A percentile compares a stretch with the other conserved stretches of the same genome.
Evolutionary conservation across 2,113 vertebrate genomes (phyloP).

Genomic region (Callorhinus ursinus): DNA sequence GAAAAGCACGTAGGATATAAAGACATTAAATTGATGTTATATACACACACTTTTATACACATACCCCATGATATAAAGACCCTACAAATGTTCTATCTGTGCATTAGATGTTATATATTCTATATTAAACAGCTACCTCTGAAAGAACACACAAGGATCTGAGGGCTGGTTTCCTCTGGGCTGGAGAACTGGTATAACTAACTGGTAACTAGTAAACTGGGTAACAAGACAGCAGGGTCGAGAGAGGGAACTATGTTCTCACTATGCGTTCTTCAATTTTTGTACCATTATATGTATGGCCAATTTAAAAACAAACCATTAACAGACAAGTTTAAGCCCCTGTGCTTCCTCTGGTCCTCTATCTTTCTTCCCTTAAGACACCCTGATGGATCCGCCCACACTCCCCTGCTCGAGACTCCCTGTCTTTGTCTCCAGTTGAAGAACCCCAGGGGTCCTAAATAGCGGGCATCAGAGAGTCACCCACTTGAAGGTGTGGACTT

Average conservation of each 20-base stretch:
- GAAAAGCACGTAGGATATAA: neutral
- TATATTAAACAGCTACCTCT: neutral
- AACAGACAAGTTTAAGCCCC: neutral
- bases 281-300: neutral
- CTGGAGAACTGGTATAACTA: neutral
- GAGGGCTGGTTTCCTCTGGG: neutral
- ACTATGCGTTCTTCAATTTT: neutral
- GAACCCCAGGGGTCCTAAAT: neutral
- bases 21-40: neutral
- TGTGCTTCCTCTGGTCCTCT: neutral
- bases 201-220: neutral
- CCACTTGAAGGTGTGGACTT: neutral
- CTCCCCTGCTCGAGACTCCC: fast-evolving
- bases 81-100: neutral
- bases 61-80: neutral
- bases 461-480: neutral
- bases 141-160: neutral
- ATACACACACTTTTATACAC: neutral
- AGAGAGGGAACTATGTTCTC: neutral
- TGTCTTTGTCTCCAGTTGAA: neutral
- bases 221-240: neutral
- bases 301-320: neutral
- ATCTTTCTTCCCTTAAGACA: neutral
- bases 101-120: neutral
- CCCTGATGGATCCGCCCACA: neutral